These are phyloP conservation scores for Pterostichus niger DNA, from an alignment of 2,888 invertebrate species.

Conservation along the genomic window DNA sequence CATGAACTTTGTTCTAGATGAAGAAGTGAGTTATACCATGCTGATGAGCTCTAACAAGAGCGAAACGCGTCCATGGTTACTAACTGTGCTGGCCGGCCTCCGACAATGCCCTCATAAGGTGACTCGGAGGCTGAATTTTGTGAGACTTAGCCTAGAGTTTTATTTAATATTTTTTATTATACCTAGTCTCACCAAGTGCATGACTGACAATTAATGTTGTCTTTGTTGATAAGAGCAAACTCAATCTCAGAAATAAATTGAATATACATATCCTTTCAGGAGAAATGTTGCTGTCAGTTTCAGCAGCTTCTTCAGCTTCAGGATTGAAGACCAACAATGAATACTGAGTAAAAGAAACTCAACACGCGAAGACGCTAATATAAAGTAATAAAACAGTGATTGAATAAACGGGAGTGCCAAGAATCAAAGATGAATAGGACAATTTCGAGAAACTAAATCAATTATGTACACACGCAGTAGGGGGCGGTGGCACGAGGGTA, in stretches of 20 bases:
- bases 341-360: constrained; percentile 16
- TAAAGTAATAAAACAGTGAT: constrained; percentile 60
- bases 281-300: constrained; percentile 8
- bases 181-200: too few relatives aligned
- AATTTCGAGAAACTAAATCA: constrained; percentile 65
- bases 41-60: too few relatives aligned
- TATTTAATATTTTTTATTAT: too few relatives aligned
- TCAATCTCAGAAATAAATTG: constrained; percentile 9
- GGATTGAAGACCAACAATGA: constrained; percentile 8
- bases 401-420: constrained; percentile 62
- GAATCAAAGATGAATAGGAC: constrained; percentile 65
- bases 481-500: constrained; percentile 13
- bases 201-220: too few relatives aligned
- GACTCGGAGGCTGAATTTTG: too few relatives aligned
- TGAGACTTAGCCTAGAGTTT: too few relatives aligned
- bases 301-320: neutral
- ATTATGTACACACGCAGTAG: constrained; percentile 56
- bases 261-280: constrained; percentile 25
- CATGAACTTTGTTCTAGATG: too few relatives aligned
- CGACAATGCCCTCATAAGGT: too few relatives aligned
- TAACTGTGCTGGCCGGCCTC: too few relatives aligned
- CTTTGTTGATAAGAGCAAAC: neutral
- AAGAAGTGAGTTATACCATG: too few relatives aligned
- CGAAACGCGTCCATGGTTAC: too few relatives aligned
- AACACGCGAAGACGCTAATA: constrained; percentile 45